Conservation (phyloP, 2,888 invertebrate species). For the Liodrosophila aerea region DNA sequence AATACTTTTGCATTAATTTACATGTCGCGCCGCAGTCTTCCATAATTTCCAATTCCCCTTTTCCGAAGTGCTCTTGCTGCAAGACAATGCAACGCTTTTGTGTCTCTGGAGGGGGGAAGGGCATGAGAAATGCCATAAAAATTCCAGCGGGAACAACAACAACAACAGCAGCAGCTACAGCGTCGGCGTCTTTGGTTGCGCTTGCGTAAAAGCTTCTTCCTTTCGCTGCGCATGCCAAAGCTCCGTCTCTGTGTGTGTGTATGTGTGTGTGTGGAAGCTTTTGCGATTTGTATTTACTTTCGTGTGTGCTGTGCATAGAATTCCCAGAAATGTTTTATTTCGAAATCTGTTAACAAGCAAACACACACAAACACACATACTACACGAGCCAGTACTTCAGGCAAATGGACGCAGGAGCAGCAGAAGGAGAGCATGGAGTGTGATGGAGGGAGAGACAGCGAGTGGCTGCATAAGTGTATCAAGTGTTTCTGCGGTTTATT, state of each 20-base stretch:
- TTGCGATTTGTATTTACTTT: constrained; percentile 30
- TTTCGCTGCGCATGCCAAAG: constrained; percentile 71
- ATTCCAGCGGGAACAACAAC: constrained; percentile 41
- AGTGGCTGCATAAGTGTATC: constrained; percentile 62
- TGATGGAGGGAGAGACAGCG: not conserved
- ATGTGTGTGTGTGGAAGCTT: constrained; percentile 11
- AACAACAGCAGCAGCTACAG: not conserved
- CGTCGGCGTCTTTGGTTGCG: constrained; percentile 47
- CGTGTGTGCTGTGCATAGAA: constrained; percentile 44
- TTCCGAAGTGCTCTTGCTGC: constrained; percentile 5
- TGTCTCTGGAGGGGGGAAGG: constrained; percentile 49
- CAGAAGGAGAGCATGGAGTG: not conserved
- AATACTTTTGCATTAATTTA: constrained; percentile 69
- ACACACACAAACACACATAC: constrained; percentile 29
- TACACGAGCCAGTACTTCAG: constrained; percentile 12
- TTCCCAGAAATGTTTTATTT: constrained; percentile 72
- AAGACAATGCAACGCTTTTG: constrained; percentile 68
- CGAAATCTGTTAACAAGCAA: constrained; percentile 72
- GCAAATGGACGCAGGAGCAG: no score
- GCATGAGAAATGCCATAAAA: constrained; percentile 71
- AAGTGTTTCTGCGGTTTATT: constrained; percentile 58
- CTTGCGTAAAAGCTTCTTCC: constrained; percentile 67
- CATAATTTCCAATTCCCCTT: constrained; percentile 23
- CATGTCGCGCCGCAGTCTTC: constrained; percentile 52
- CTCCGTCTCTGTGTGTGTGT: constrained; percentile 14